phyloP scores from a whole-genome alignment of 2,888 invertebrate genomes.

The Heteromurus nitidus region DNA sequence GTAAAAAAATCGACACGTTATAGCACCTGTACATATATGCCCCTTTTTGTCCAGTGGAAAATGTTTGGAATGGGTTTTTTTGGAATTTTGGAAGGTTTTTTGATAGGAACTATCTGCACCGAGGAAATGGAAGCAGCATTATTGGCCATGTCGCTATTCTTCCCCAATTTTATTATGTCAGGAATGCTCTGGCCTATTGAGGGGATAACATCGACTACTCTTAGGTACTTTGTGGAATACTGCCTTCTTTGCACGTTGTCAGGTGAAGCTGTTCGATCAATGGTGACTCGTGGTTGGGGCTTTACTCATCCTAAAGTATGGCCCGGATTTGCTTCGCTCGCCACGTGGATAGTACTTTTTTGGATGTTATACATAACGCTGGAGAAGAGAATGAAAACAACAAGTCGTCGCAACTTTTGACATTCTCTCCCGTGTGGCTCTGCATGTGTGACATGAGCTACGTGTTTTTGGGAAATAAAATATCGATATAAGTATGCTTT shows the following conservation, averaged over 20 bases:
- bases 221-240: constrained; percentile 10
- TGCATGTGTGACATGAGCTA: too few species aligned
- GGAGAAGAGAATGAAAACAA: too few species aligned
- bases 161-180: constrained; percentile 56
- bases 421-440: too few species aligned
- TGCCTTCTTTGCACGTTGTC: constrained; percentile 50
- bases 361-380: too few species aligned
- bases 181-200: constrained; percentile 89
- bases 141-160: constrained; percentile 66
- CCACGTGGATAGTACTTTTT: too few species aligned
- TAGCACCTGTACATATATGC: background rate
- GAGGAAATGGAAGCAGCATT: constrained; percentile 94
- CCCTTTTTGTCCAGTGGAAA: background rate
- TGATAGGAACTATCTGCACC: constrained; percentile 93
- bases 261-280: constrained; percentile 45
- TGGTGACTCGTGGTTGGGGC: constrained; percentile 29
- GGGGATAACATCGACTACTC: constrained; percentile 87
- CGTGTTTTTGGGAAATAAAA: too few species aligned
- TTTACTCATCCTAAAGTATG: constrained; percentile 50
- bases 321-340: constrained; percentile 52
- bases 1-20: background rate
- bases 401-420: too few species aligned
- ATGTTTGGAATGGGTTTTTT: background rate
- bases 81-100: constrained; percentile 80
- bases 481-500: too few species aligned